Conservation (phyloP, 1,140 invertebrate species). For the Euwallacea similis region DNA sequence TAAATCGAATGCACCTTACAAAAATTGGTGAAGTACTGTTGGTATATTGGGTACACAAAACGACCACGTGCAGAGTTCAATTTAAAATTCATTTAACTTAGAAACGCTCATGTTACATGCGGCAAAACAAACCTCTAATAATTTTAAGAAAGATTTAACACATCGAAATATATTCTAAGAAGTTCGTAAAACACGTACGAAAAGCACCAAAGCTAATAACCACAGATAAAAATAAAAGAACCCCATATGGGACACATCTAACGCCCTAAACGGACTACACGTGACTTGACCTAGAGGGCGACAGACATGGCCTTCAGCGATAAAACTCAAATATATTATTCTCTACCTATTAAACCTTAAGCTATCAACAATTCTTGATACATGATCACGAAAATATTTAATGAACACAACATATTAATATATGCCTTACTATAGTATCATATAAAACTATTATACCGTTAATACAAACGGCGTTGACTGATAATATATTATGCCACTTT, state of each 20-base stretch:
- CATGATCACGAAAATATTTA: conserved; percentile 25
- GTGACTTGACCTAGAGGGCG: neutral
- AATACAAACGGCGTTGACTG: neutral
- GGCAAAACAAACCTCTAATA: neutral
- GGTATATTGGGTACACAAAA: conserved; percentile 28
- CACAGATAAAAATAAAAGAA: conserved; percentile 3
- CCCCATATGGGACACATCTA: neutral
- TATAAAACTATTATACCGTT: conserved; percentile 7
- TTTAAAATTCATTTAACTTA: neutral
- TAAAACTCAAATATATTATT: conserved; percentile 2
- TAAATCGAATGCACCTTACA: conserved; percentile 29
- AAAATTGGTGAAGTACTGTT: conserved; percentile 29
- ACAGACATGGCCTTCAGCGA: neutral
- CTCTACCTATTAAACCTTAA: conserved; percentile 17
- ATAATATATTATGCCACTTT: neutral
- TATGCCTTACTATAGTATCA: conserved; percentile 11
- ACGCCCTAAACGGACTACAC: neutral
- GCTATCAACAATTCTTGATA: conserved; percentile 14
- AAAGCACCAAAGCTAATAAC: conserved; percentile 26
- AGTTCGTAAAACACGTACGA: conserved; percentile 12
- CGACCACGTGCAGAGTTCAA: conserved; percentile 12
- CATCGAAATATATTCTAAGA: neutral
- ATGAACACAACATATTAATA: conserved; percentile 20
- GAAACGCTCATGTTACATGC: neutral
- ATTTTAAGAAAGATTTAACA: neutral